These are phyloP conservation scores for Papilio gigon DNA, from an alignment of 2,888 invertebrate species.

Conservation along the genomic window DNA sequence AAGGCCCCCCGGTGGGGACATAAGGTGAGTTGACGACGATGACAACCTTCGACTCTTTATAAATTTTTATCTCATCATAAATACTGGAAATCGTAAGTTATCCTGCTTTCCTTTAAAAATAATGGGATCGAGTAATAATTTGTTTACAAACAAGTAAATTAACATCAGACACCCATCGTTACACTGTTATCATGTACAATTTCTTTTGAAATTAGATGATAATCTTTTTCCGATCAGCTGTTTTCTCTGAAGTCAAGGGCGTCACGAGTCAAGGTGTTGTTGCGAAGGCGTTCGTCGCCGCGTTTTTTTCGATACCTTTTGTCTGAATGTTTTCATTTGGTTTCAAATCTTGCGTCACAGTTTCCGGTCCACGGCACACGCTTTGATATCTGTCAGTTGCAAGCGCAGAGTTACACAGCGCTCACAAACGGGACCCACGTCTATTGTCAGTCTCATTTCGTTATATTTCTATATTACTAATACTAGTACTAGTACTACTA, in stretches of 20 bases:
- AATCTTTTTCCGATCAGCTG: constrained; percentile 45
- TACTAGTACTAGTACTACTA: too few species aligned
- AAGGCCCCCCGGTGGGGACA: too few species aligned
- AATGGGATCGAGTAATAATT: not conserved
- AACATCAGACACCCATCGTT: not conserved
- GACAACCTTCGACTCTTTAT: too few species aligned
- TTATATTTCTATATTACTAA: not conserved
- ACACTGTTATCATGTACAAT: constrained; percentile 2
- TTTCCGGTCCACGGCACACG: constrained; percentile 69
- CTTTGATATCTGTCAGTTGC: constrained; percentile 44
- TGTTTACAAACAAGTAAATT: not conserved
- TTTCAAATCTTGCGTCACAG: constrained; percentile 71
- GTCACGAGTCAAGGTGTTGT: constrained; percentile 72
- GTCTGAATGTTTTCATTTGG: constrained; percentile 69
- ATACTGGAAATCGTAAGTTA: too few species aligned
- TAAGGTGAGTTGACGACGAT: too few species aligned
- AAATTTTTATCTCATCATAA: too few species aligned
- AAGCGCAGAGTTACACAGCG: constrained; percentile 25
- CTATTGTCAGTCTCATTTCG: constrained; percentile 15
- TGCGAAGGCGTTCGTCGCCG: constrained; percentile 69
- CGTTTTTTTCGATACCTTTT: constrained; percentile 68
- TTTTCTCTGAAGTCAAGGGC: constrained; percentile 79
- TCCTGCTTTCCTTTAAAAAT: not conserved
- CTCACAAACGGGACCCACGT: constrained; percentile 14
- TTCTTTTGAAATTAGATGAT: constrained; percentile 49